These are phyloP conservation scores for Mirza zaza DNA, from an alignment of 2,113 vertebrate species.

Conservation along the genomic window DNA sequence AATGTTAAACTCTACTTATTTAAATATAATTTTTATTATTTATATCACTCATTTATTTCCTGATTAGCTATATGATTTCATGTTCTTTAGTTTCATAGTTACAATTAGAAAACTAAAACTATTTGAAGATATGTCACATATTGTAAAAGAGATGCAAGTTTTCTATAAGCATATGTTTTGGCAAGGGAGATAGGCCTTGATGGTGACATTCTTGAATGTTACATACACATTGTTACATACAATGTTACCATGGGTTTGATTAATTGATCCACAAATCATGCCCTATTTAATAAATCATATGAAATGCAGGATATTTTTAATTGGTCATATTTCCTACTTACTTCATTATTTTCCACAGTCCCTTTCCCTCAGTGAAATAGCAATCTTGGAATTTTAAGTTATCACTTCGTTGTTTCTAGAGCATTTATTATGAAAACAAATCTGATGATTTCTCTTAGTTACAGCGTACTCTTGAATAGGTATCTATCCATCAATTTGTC, in stretches of 20 bases:
- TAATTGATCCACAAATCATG: neutral
- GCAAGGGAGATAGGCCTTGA: neutral
- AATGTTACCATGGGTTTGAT: neutral
- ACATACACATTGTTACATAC: neutral
- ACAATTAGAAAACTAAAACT: neutral
- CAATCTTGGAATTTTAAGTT: neutral
- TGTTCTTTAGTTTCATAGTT: neutral
- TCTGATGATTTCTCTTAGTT: neutral
- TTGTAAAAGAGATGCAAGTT: neutral
- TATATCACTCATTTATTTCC: neutral
- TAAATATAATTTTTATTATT: neutral
- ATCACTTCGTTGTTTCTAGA: neutral
- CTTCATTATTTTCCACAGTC: neutral
- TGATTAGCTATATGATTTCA: neutral
- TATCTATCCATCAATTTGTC: neutral
- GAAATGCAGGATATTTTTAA: neutral
- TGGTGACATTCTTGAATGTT: neutral
- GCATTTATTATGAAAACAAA: neutral
- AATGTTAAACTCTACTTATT: neutral
- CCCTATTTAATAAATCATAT: neutral
- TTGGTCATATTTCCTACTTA: neutral
- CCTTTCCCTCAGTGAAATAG: neutral
- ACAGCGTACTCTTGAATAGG: neutral
- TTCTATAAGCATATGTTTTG: neutral
- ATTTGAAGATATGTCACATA: neutral